Base-by-base conservation (phyloP, 2,888 invertebrate species). In the Mystacides longicornis region DNA sequence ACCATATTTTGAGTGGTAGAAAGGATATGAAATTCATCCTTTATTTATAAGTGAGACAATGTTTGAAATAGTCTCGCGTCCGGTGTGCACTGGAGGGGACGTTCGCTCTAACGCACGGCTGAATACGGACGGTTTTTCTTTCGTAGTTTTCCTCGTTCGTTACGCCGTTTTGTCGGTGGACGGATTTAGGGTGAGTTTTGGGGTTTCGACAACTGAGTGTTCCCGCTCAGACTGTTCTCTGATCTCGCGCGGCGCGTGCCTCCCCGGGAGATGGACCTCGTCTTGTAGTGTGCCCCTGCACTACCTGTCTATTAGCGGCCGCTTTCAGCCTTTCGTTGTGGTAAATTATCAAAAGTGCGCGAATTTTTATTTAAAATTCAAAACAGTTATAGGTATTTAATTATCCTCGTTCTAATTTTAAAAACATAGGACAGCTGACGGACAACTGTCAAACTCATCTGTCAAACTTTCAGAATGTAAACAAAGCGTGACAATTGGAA, bases 1-100 rank as follows among this genome's bases (percentile, higher is more conserved):
- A 56, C 59, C 58, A 71, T 67, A 65, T 69, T 68, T 58, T 63
- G 63, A 63, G 66, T 46, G 62, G 67, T 65, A 66, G 52, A 49
- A 51, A 56, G 58, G 55, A 47, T 52, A 47, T 54, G 33, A 47
- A n/a, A 42, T 49, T 58, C 46, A 55, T 54, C 50, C 55, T 60
- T 60, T 57, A 57, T 58, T 59, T 60, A 60, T 57, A 46, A 43
- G 50, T 46, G 56, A 57, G 51, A 43, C 48, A 16, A 49, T 2
- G 22, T 21, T 49, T 46, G 22, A 16, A 45, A 23, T 48, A 51
- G 54, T 48, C 23, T 23, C 27, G 48, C 21, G 49, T 27, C 47
- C 31, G 31, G 4, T 52, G 52, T n/a, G 27, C n/a, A 9, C 11
- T 11, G 18, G n/a, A 20, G 7, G 23, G 21, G 47, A 31, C 53